Percentiles rank a stretch among this genome's conserved stretches.
Conservation (phyloP, 2,113 vertebrate species). For the Myotis davidii region DNA sequence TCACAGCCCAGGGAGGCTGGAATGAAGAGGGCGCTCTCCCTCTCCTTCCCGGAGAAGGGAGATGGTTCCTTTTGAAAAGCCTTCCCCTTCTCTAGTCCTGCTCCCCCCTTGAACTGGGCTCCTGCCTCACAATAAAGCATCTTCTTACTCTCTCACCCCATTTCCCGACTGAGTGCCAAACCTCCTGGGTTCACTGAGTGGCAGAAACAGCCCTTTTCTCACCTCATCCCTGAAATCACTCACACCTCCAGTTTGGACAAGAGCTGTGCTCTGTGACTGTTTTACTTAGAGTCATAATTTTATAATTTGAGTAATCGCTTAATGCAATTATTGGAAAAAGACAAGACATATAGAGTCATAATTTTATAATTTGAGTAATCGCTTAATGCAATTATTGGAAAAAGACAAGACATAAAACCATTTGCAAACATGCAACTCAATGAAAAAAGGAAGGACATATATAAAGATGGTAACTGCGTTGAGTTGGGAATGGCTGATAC, state of each 20-base stretch:
- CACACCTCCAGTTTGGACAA: neutral
- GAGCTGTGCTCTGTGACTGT: conserved; percentile 21
- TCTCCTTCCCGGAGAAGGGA: neutral
- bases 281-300: conserved; percentile 48
- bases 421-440: conserved; percentile 27
- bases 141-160: neutral
- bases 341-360: conserved; percentile 8
- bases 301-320: conserved; percentile 37
- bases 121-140: neutral
- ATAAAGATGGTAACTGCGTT: neutral
- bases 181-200: neutral
- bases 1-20: neutral
- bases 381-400: conserved; percentile 44
- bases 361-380: conserved; percentile 37
- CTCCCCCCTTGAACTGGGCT: conserved; percentile 28
- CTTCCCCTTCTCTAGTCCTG: neutral
- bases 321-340: conserved; percentile 43
- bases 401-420: conserved; percentile 26
- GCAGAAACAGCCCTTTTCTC: neutral
- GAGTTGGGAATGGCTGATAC: conserved; percentile 16
- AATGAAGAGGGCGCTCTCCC: neutral
- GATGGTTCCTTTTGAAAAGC: conserved; percentile 23
- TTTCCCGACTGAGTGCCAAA: neutral
- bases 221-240: conserved; percentile 6
- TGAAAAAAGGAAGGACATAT: conserved; percentile 34